Evolutionary conservation across 2,888 invertebrate species (phyloP).

Genomic region (Lacanobia oleracea): DNA sequence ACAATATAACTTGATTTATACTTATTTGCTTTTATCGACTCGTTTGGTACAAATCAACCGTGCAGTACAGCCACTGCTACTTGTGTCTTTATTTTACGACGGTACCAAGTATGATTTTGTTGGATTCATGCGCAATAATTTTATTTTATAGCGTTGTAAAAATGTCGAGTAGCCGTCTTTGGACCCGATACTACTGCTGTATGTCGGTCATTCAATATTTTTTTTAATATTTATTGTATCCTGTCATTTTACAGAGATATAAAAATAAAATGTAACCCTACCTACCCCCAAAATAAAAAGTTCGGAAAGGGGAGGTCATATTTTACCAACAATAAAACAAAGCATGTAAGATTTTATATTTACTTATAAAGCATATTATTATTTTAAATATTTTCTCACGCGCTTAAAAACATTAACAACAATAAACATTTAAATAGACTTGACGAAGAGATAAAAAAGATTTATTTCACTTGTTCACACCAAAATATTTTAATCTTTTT

Average conservation of each 20-base stretch:
- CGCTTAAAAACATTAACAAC: neutral
- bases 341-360: no score
- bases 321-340: neutral
- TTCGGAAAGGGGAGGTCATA: neutral
- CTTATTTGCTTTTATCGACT: conserved; percentile 4
- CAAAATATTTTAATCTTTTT: neutral
- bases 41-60: conserved; percentile 12
- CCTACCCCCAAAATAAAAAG: neutral
- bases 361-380: neutral
- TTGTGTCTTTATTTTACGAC: conserved; percentile 49
- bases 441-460: neutral
- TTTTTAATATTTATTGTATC: conserved; percentile 39
- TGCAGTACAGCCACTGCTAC: neutral
- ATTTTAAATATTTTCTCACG: neutral
- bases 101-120: conserved; percentile 48
- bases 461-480: neutral
- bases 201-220: conserved; percentile 49
- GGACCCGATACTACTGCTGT: conserved; percentile 1
- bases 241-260: conserved; percentile 28
- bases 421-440: conserved; percentile 1
- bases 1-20: conserved; percentile 1
- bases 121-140: conserved; percentile 49
- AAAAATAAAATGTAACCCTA: conserved; percentile 13
- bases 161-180: conserved; percentile 31
- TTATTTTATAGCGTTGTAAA: conserved; percentile 60